Conservation (phyloP, 2,113 vertebrate genomes). For the Sus scrofa region T2T-Sscrofa CM000826.6:78478001-78478500, state of each 20-base stretch:
- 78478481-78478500: slow-evolving; percentile 16
- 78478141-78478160: neutral
- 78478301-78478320: slow-evolving; percentile 40
- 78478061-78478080: neutral
- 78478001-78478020: neutral
- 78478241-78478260: slow-evolving; percentile 13
- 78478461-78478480: slow-evolving; percentile 63
- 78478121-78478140: neutral
- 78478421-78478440: slow-evolving; percentile 56
- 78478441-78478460: slow-evolving; percentile 64
- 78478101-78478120: neutral
- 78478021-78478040: slow-evolving; percentile 36
- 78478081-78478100: neutral
- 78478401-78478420: slow-evolving; percentile 36
- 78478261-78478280: slow-evolving; percentile 18
- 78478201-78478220: neutral
- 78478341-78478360: slow-evolving; percentile 58
- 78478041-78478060: neutral
- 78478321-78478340: slow-evolving; percentile 42
- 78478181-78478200: slow-evolving; percentile 24
- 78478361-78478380: slow-evolving; percentile 64
- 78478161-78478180: slow-evolving; percentile 1
- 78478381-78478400: slow-evolving; percentile 42
- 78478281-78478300: slow-evolving; percentile 36
- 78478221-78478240: slow-evolving; percentile 6